These are phyloP conservation scores for Eurytoma adleriae DNA, from an alignment of 2,888 invertebrate species.

Conservation along the genomic window DNA sequence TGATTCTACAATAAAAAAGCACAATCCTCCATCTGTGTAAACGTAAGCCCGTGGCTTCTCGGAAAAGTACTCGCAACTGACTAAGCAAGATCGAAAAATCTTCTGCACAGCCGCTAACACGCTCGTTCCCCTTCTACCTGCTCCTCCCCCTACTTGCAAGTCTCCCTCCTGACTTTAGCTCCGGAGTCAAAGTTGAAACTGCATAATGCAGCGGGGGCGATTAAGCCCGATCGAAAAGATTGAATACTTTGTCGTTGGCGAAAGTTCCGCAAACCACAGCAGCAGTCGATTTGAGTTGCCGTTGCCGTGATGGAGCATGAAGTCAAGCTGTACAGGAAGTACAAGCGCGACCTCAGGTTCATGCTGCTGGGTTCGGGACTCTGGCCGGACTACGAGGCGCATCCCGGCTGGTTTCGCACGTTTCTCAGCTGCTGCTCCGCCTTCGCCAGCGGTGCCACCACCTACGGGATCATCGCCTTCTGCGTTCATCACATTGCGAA, in stretches of 20 bases:
- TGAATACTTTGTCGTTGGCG: conserved; percentile 7
- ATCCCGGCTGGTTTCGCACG: background rate
- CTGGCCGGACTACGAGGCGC: conserved; percentile 35
- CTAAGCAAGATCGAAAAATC: too few relatives aligned
- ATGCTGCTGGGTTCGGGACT: conserved; percentile 36
- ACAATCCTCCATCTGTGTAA: too few relatives aligned
- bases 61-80: too few relatives aligned
- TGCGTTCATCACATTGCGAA: conserved; percentile 41
- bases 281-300: too few relatives aligned
- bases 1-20: too few relatives aligned
- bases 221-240: conserved; percentile 11
- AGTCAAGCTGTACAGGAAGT: conserved; percentile 44
- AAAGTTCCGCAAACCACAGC: background rate
- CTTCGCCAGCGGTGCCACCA: background rate
- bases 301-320: conserved; percentile 38
- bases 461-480: conserved; percentile 26
- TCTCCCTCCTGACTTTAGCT: too few relatives aligned
- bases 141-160: too few relatives aligned
- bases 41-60: too few relatives aligned
- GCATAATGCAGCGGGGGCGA: conserved; percentile 3
- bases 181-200: conserved; percentile 16
- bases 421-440: conserved; percentile 36
- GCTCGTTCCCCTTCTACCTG: too few relatives aligned
- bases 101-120: too few relatives aligned
- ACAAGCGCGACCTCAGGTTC: conserved; percentile 35